Conservation (phyloP, 2,113 vertebrate species). For the Catagonus wagneri region DNA sequence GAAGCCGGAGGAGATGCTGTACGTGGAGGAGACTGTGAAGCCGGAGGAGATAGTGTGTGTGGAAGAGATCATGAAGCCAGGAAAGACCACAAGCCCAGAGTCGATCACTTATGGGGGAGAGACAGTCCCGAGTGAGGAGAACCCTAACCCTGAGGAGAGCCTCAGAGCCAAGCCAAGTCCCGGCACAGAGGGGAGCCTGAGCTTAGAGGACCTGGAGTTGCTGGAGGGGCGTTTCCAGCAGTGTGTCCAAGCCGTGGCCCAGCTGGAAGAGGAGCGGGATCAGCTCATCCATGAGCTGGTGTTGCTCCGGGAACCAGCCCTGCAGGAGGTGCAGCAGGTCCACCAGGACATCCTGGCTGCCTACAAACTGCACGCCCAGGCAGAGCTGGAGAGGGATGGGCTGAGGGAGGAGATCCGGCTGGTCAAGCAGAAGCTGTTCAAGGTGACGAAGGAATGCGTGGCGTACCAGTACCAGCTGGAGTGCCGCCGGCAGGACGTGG, state of each 20-base stretch:
- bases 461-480: slow-evolving; percentile 92
- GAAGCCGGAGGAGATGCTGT: not conserved
- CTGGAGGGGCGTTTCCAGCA: slow-evolving; percentile 88
- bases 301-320: slow-evolving; percentile 88
- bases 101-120: slow-evolving; percentile 4
- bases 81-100: not conserved
- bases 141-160: not conserved
- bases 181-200: slow-evolving; percentile 70
- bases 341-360: slow-evolving; percentile 90
- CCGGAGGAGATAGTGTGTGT: not conserved
- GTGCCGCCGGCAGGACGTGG: slow-evolving; percentile 89
- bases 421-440: slow-evolving; percentile 93
- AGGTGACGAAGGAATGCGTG: slow-evolving; percentile 92
- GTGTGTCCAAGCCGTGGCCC: slow-evolving; percentile 92
- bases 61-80: not conserved
- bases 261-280: slow-evolving; percentile 90
- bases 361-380: slow-evolving; percentile 90
- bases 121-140: not conserved
- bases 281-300: slow-evolving; percentile 91
- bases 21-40: not conserved
- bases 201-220: slow-evolving; percentile 82
- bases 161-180: not conserved
- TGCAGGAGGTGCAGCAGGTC: slow-evolving; percentile 88
- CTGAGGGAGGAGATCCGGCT: slow-evolving; percentile 90
- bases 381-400: slow-evolving; percentile 92